A percentile compares a stretch with the other conserved stretches of the same genome.
Evolutionary conservation across 2,113 vertebrate species (phyloP).

Genomic region (Eonycteris spelaea): DNA sequence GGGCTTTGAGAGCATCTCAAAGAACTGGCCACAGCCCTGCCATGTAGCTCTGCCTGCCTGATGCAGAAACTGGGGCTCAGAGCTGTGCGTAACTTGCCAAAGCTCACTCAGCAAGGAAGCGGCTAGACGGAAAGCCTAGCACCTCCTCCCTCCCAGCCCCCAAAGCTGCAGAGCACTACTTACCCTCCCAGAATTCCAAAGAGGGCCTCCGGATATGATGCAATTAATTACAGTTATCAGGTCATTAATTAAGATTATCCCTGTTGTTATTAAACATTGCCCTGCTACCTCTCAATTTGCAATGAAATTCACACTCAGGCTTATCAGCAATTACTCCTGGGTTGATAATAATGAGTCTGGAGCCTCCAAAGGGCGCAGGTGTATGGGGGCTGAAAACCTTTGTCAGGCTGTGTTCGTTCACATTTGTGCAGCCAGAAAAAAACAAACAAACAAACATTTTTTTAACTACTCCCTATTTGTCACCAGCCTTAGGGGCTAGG

Average conservation of each 20-base stretch:
- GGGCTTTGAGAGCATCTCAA: neutral
- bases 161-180: neutral
- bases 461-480: neutral
- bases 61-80: neutral
- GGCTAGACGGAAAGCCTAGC: neutral
- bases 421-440: neutral
- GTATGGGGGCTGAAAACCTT: neutral
- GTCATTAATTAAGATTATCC: conserved; percentile 68
- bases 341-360: neutral
- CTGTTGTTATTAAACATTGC: conserved; percentile 52
- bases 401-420: neutral
- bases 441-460: neutral
- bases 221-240: conserved; percentile 67
- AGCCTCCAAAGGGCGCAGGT: conserved; percentile 18
- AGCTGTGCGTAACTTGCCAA: neutral
- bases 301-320: conserved; percentile 1
- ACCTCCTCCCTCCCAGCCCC: neutral
- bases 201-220: conserved; percentile 61
- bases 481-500: neutral
- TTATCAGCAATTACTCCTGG: conserved; percentile 64
- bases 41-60: neutral
- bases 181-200: conserved; percentile 23
- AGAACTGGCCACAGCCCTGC: no score
- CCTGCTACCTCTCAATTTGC: conserved; percentile 13
- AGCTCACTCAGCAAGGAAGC: neutral